These are phyloP conservation scores for Pseudois nayaur DNA, from an alignment of 2,113 vertebrate species.

Conservation along the genomic window DNA sequence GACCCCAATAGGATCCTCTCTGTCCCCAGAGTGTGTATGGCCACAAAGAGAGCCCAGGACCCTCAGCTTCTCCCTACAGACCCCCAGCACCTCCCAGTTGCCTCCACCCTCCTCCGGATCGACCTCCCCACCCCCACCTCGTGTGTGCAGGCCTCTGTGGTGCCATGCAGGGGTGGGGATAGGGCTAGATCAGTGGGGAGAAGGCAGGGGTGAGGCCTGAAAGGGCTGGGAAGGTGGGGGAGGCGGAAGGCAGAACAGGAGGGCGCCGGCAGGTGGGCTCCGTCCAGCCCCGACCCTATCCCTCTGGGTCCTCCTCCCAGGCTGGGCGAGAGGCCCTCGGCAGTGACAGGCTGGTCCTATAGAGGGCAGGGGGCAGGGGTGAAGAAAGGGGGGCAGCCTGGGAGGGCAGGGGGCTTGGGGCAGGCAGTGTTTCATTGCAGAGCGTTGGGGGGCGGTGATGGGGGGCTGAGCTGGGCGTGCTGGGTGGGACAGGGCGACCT, in stretches of 20 bases:
- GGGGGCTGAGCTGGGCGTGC: not conserved
- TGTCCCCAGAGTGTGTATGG: not conserved
- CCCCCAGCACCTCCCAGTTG: not conserved
- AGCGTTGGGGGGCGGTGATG: accelerated
- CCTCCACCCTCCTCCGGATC: too few species aligned
- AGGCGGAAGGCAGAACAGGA: not conserved
- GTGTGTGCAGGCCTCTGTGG: accelerated
- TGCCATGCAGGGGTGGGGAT: accelerated
- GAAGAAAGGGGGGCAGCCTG: not conserved
- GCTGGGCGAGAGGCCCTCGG: accelerated
- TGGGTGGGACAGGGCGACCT: accelerated
- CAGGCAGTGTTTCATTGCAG: not conserved
- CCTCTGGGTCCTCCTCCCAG: not conserved
- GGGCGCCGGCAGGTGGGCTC: not conserved
- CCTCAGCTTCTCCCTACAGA: not conserved
- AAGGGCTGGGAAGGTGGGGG: not conserved
- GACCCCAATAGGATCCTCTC: not conserved
- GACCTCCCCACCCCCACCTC: accelerated
- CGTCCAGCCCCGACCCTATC: not conserved
- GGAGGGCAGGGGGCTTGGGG: accelerated
- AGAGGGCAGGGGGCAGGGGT: not conserved
- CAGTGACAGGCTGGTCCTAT: not conserved
- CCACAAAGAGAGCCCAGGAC: not conserved
- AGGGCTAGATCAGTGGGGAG: not conserved
- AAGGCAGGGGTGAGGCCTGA: not conserved